Conservation (phyloP, 2,113 vertebrate genomes). For the Cryptoleucopteryx plumbea region DNA sequence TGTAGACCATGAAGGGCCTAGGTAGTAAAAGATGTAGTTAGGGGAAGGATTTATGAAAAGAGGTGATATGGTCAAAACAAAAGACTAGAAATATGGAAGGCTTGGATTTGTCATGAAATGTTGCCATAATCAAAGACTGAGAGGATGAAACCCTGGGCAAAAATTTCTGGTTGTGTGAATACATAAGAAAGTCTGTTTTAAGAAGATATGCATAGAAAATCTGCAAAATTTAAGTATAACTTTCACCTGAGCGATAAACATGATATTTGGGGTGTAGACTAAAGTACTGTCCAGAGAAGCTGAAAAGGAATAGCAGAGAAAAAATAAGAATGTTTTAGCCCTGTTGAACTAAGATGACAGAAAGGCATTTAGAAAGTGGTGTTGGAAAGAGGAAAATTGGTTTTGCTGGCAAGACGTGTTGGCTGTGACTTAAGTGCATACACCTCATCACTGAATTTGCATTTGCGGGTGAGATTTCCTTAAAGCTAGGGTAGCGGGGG, state of each 20-base stretch:
- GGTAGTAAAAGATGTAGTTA: background rate
- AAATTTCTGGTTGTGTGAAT: background rate
- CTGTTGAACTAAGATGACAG: background rate
- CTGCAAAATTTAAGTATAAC: background rate
- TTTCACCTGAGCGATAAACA: background rate
- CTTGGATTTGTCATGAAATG: background rate
- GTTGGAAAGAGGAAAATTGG: background rate
- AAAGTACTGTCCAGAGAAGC: background rate
- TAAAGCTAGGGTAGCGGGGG: rapidly evolving
- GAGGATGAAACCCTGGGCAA: background rate
- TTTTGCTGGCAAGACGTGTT: background rate
- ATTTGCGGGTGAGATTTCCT: background rate
- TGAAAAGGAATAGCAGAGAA: background rate
- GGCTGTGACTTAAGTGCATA: background rate
- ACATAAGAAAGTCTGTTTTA: background rate
- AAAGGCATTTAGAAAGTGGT: background rate
- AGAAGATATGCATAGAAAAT: background rate
- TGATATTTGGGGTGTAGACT: background rate
- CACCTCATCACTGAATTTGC: background rate
- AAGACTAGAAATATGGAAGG: background rate
- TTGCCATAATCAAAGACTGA: background rate
- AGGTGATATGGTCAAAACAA: background rate
- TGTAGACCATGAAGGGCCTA: background rate
- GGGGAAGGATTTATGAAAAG: background rate
- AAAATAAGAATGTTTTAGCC: background rate